Evolutionary conservation across 2,113 vertebrate species (phyloP).

Genomic region (Dolichallabes microphthalmus): DNA sequence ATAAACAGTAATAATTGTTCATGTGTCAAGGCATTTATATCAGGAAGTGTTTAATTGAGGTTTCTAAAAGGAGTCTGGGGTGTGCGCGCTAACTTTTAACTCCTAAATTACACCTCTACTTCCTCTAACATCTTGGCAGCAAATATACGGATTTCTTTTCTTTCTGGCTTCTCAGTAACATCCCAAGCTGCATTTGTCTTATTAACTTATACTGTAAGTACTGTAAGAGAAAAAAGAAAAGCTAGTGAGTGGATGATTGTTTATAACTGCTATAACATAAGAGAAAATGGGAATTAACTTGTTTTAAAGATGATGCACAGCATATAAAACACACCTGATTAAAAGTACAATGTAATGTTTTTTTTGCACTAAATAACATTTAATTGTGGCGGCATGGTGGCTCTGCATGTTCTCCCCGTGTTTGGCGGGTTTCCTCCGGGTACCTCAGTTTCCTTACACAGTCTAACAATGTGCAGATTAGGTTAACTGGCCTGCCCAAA

Average conservation of each 20-base stretch:
- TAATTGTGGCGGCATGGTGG: too few relatives aligned
- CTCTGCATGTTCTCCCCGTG: too few relatives aligned
- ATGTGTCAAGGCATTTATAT: not conserved
- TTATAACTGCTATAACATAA: not conserved
- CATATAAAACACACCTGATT: not conserved
- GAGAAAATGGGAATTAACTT: not conserved
- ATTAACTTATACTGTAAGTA: not conserved
- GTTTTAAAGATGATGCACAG: not conserved
- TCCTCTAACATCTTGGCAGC: not conserved
- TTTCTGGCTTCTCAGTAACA: not conserved
- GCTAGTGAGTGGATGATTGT: not conserved
- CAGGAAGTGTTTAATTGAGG: not conserved
- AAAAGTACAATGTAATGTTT: not conserved
- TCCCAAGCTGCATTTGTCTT: not conserved
- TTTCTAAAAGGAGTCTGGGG: not conserved
- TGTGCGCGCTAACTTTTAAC: not conserved
- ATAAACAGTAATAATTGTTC: not conserved
- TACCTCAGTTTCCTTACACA: too few relatives aligned
- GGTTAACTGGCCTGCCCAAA: too few relatives aligned
- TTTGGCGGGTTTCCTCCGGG: too few relatives aligned
- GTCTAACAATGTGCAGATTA: too few relatives aligned
- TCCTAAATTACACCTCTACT: too few relatives aligned
- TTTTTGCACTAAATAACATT: not conserved
- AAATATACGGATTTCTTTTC: not conserved
- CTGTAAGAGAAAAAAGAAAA: not conserved